phyloP scores from a whole-genome alignment of 1,140 invertebrate genomes.

The Euwallacea fornicatus region DNA sequence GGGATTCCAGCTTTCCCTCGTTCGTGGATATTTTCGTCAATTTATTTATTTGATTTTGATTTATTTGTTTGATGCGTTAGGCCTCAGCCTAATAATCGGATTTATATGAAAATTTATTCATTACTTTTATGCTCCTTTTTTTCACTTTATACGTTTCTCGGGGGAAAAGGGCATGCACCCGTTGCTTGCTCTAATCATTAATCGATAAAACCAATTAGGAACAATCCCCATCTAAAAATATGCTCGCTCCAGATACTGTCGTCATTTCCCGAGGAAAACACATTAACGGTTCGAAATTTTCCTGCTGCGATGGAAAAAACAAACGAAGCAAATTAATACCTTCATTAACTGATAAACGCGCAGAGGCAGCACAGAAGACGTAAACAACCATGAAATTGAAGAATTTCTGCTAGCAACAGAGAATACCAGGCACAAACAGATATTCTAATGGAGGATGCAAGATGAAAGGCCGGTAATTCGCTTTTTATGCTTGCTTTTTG shows the following conservation, averaged over 20 bases:
- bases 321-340: conserved; percentile 19
- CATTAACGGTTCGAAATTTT: conserved; percentile 9
- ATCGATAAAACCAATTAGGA: conserved; percentile 10
- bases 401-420: conserved; percentile 21
- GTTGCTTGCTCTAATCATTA: neutral
- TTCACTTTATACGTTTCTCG: too few relatives aligned
- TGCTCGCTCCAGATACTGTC: conserved; percentile 1
- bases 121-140: neutral
- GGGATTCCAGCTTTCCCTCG: neutral
- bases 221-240: conserved; percentile 4
- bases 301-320: conserved; percentile 13
- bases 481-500: conserved; percentile 11
- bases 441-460: conserved; percentile 11
- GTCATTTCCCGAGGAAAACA: conserved; percentile 6
- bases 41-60: conserved; percentile 1
- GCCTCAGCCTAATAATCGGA: neutral
- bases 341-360: conserved; percentile 20
- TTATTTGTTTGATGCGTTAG: neutral
- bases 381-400: conserved; percentile 30
- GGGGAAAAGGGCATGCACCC: too few relatives aligned
- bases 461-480: conserved; percentile 21
- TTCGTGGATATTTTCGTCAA: conserved; percentile 1
- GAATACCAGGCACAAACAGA: conserved; percentile 17
- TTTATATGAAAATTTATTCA: conserved; percentile 5
- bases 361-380: conserved; percentile 1